Base-by-base conservation (phyloP, 2,113 vertebrate genomes). In the Cavia porcellus region DNA sequence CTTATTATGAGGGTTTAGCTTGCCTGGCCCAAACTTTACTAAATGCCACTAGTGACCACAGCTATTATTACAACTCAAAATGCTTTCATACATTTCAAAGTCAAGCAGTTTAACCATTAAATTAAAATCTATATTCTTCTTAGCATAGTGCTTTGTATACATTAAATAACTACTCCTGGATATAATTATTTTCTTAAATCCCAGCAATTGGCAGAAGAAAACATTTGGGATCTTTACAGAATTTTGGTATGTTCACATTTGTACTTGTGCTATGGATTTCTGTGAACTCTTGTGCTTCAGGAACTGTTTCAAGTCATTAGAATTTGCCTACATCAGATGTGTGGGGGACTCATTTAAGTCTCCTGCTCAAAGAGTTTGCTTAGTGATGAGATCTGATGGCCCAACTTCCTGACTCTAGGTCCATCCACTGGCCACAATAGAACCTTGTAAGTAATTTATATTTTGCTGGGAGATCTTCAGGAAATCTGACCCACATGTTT, bases 71-170 rank as follows among this genome's bases (percentile, higher is more conserved):
- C 5, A 81, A 81, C 59, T 90, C 62, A 91, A 17, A 90, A 81
- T 94, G 25, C 32, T 90, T 30, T 42, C 50, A 72, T 83, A 47
- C 83, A 66, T 96, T 89, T 7, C 77, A 91, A 59, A 91, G 38
- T 38, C 3, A 6, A 89, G 15, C 35, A 87, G 12, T n/a, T 64
- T 88, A 28, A 74, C 19, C 28, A 68, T 79, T 14, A 83, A 64
- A 42, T 42, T 86, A 30, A 38, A 35, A 5, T 91, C 1, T 72
- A 20, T 62, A 47, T 82, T 42, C 2, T 86, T 86, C 25, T n/a
- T 64, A 86, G 59, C 32, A 55, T 5, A 68, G 22, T 85, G 7
- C 12, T 90, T 70, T 20, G 19, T 84, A 64, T 11, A 47, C 86
- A 64, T 52, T 25, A 87, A 86, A 57, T 62, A 84, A n/a, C 8